These are phyloP conservation scores for Cydia pomonella DNA, from an alignment of 1,140 invertebrate species.

Conservation along the genomic window DNA sequence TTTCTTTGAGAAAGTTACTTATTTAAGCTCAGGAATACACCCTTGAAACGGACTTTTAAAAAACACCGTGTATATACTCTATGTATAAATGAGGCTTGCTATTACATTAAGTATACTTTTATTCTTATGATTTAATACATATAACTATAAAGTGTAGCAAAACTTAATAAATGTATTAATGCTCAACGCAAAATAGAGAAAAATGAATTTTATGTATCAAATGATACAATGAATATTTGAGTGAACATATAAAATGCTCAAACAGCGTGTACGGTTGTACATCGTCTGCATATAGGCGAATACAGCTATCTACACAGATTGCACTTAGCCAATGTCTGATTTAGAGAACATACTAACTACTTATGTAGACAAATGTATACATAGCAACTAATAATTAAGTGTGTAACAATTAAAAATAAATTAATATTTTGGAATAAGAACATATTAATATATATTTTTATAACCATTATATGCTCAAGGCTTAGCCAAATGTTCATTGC, in stretches of 20 bases:
- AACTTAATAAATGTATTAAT: not conserved
- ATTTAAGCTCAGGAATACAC: too few species aligned
- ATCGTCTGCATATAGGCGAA: not conserved
- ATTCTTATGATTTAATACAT: too few species aligned
- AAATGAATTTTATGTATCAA: not conserved
- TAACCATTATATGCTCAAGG: slow-evolving; percentile 65
- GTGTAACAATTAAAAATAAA: slow-evolving; percentile 68
- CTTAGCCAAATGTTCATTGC: slow-evolving; percentile 72
- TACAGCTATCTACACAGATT: not conserved
- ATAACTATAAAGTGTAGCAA: too few species aligned
- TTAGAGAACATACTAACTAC: not conserved
- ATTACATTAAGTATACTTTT: too few species aligned
- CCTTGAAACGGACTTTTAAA: too few species aligned
- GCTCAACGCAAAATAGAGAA: not conserved
- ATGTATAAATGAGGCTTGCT: too few species aligned
- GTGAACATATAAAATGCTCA: not conserved
- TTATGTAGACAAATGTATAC: slow-evolving; percentile 38
- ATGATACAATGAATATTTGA: not conserved
- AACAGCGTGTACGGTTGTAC: not conserved
- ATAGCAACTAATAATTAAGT: slow-evolving; percentile 59
- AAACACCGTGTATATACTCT: too few species aligned
- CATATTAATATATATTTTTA: slow-evolving; percentile 53
- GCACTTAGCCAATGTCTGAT: not conserved
- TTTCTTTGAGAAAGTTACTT: too few species aligned
- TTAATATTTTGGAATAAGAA: slow-evolving; percentile 56